Base-by-base conservation (phyloP, 2,797 vertebrate species). In the Eulemur coronatus region DNA sequence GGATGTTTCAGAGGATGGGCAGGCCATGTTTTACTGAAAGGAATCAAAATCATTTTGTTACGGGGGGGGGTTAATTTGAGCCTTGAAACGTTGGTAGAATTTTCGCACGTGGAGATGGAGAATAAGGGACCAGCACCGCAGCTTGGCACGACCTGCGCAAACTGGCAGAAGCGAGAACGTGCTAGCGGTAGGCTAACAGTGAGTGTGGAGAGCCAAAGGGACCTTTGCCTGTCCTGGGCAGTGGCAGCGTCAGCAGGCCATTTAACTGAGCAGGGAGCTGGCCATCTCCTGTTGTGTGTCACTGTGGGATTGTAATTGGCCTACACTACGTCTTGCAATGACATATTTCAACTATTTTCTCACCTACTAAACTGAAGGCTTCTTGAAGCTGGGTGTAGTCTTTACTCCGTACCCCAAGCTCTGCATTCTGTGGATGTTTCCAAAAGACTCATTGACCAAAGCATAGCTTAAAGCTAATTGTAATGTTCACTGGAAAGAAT, bases 391-490 rank as follows among this genome's bases (percentile, higher is more conserved):
- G 33, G 35, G 18, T 28, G 35, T 35, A 65, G 55, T 11, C 69
- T 91, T 95, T n/a, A 1, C 35, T 63, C 43, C 12, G 3, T 61
- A 63, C n/a, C 59, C 72, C n/a, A 59, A 61, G 8, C 30, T 73
- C 50, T 61, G 10, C 43, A 55, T 35, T 65, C 57, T 86, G 35
- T 20, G 15, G 43, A 52, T 61, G 26, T 41, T 80, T 73, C 78
- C 33, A 15, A 88, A 95, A 46, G 94, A 57, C 52, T n/a, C 75
- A 48, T 3, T 80, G 46, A 67, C 69, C 61, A 89, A 73, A 63
- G 48, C 63, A 24, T 43, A 59, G 28, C 87, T 80, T 89, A 65
- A 84, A 55, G 59, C 50, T 95, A 82, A 84, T 76, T 55, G 35
- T 35, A 67, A 4, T 5, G 7, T 82, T 89, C 17, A 22, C 28